Base-by-base conservation (phyloP, 2,888 invertebrate genomes). In the Amiota communis region DNA sequence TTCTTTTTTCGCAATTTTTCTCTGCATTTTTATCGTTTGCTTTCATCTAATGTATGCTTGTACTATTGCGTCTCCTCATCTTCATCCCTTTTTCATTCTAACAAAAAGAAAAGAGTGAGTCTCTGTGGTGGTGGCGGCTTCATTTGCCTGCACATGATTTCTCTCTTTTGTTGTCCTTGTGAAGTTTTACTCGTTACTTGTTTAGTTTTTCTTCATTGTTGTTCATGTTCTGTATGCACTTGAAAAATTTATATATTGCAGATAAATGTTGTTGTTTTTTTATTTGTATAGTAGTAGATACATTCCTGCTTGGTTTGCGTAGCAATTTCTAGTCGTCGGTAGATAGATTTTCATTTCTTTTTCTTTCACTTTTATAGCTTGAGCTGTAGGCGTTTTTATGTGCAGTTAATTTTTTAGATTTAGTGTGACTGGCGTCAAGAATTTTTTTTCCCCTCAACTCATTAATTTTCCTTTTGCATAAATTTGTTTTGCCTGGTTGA, bases 191-290 rank as follows among this genome's bases (percentile, higher is more conserved):
- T 36, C 36, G 2, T 36, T 36, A 36, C 36, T 36, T 36, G 46
- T 23, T 68, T 53, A 53, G 12, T 20, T 68, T 51, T 68, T 15
- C 17, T 8, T 36, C 8, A 15, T 17, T 17, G 48, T 51, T 67
- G 20, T 51, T 17, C 67, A 12, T 63, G 20, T 63, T 67, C 13
- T 68, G 67, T 51, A 49, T 68, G 71, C 73, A 72, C 72, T 61
- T 69, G 63, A 72, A 64, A 71, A 71, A 71, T 68, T 68, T 68
- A 68, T 68, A 68, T 68, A 68, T 68, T 68, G 67, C 67, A 68
- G 67, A 68, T 68, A 68, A 68, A 68, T 53, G 67, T 68, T 63
- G 23, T 63, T 63, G 23, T 68, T 20, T 51, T 48, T 53, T 36
- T 36, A 4, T 36, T 36, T 36, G 3, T 36, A 6, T 36, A 6